phyloP scores from a whole-genome alignment of 2,113 vertebrate genomes.

The Arenaria interpres region DNA sequence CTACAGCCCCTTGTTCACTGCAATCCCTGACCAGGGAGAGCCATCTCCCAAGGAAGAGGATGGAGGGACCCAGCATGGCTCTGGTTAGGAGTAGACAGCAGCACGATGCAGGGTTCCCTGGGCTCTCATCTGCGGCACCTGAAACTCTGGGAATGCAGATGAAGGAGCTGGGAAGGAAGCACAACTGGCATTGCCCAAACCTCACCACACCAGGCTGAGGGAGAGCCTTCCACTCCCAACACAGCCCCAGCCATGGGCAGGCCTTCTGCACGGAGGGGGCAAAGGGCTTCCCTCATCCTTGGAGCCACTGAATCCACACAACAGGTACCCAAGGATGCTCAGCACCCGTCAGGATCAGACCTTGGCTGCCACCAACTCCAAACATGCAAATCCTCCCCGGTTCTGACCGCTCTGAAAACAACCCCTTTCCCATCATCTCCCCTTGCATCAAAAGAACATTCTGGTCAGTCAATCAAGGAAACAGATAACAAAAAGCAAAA shows the following conservation, averaged over 20 bases:
- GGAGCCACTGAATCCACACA: background rate
- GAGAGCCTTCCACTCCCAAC: background rate
- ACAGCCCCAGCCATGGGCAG: background rate
- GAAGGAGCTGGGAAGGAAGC: background rate
- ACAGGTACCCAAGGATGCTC: background rate
- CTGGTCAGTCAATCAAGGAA: background rate
- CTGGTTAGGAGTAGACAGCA: background rate
- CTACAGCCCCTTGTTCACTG: background rate
- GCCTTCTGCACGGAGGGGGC: background rate
- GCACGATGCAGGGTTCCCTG: background rate
- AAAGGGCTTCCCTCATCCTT: background rate
- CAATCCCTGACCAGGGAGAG: background rate
- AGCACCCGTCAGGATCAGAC: background rate
- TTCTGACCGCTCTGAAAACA: background rate
- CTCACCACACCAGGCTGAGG: background rate
- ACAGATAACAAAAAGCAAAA: slow-evolving; percentile 14
- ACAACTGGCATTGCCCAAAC: background rate
- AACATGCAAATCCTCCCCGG: background rate
- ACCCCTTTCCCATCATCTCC: background rate
- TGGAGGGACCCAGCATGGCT: background rate
- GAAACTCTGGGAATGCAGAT: background rate
- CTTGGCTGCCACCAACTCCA: background rate
- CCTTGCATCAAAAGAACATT: background rate
- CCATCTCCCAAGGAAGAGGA: background rate
- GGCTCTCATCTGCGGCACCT: background rate